Evolutionary conservation across 2,113 vertebrate genomes (phyloP), one percentile per base, ranked within the genome.

Genomic region (Sceloporus tristichus): DNA sequence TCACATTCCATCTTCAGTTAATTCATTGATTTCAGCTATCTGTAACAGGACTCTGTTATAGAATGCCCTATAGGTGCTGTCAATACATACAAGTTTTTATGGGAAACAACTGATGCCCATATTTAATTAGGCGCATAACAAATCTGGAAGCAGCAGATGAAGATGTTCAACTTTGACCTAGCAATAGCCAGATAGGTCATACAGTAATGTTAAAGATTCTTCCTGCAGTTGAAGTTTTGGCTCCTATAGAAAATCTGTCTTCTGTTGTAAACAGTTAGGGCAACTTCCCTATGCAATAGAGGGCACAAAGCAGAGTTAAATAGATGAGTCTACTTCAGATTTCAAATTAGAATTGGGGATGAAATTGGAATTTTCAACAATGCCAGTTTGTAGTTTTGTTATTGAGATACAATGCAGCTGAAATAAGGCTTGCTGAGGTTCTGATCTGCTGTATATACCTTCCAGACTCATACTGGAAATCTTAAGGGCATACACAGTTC

Each of bases 1-100:
- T 25, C 5, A 0, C 21, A 4, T 21, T 27, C 2, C 75, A 77
- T 42, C 56, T 0, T 38, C 62, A 83, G 25, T 40, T 77, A 25
- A 76, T 19, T 40, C 11, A 40, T 25, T 78, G 18, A 53, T 34
- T 42, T 42, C 25, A 53, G 3, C 10, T 29, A 16, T 81, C 79
- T 40, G 4, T 66, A 21, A n/a, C 27, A 48, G 25, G 10, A 21
- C 27, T 76, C 0, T 76, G 56, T 66, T 66, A 65, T 25, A 65
- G 34, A 65, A 9, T 66, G 65, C 8, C 42, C 23, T 78, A 25
- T 68, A 66, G 66, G n/a, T 84, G 53, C 19, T 79, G 42, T 70
- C 65, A 48, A 10, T 79, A 54, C 42, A 78, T 48, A 62, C 42
- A 54, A n/a, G 54, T 56, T 16, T 40, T 42, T 23, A 71, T 40